These are phyloP conservation scores for Mastomys coucha DNA, from an alignment of 2,113 vertebrate genomes.

Conservation along the genomic window DNA sequence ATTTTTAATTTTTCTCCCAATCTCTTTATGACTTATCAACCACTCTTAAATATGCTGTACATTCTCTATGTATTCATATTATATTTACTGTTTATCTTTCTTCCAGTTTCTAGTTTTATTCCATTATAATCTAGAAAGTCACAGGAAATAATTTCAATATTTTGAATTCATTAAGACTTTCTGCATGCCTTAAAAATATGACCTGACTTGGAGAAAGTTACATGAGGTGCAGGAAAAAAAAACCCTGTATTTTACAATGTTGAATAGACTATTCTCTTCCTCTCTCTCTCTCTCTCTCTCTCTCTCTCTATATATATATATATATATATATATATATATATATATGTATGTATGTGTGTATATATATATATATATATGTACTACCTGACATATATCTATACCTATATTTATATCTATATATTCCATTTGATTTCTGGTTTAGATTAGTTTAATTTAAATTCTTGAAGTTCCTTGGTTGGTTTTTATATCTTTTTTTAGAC, in stretches of 20 bases:
- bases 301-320: no score
- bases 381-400: neutral
- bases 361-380: no score
- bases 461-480: neutral
- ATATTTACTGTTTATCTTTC: neutral
- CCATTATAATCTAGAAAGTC: neutral
- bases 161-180: neutral
- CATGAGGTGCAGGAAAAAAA: neutral
- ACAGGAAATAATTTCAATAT: neutral
- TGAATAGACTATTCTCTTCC: neutral
- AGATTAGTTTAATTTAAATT: neutral
- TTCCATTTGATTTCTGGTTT: neutral
- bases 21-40: neutral
- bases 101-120: neutral
- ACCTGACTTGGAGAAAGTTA: neutral
- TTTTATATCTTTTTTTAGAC: neutral
- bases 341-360: no score
- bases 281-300: neutral
- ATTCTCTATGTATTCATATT: neutral
- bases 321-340: no score
- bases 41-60: neutral
- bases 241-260: neutral
- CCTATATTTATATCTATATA: neutral
- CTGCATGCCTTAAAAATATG: neutral
- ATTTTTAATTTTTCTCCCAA: neutral